These are phyloP conservation scores for Vanessa tameamea DNA, from an alignment of 1,140 invertebrate genomes.

Conservation along the genomic window DNA sequence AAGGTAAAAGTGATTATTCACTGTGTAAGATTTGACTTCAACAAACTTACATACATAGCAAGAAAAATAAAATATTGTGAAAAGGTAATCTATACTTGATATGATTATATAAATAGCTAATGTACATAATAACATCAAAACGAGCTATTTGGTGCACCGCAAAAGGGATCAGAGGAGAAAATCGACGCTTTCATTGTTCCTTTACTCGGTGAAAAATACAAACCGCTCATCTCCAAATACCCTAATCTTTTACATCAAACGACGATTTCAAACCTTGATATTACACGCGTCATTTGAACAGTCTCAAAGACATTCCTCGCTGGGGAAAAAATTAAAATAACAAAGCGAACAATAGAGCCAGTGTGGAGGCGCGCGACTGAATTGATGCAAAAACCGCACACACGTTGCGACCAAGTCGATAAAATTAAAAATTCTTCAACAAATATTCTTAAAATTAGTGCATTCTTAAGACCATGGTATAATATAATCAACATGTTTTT, in stretches of 20 bases:
- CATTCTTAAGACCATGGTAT: background rate
- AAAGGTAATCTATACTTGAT: no score
- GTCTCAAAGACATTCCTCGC: constrained; percentile 76
- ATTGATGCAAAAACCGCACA: constrained; percentile 30
- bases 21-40: no score
- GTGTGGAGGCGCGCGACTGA: constrained; percentile 20
- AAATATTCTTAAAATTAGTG: constrained; percentile 29
- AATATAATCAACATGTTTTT: background rate
- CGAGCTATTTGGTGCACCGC: constrained; percentile 50
- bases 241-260: constrained; percentile 76
- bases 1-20: no score
- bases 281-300: constrained; percentile 79
- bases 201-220: constrained; percentile 67
- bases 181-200: constrained; percentile 59
- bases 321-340: constrained; percentile 78
- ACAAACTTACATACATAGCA: no score
- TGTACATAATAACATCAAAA: constrained; percentile 42
- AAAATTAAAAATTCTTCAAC: constrained; percentile 70
- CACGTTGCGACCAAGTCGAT: constrained; percentile 42
- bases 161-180: constrained; percentile 57
- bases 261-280: constrained; percentile 69
- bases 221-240: constrained; percentile 68
- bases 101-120: constrained; percentile 14
- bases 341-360: constrained; percentile 57
- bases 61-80: background rate